phyloP scores from a whole-genome alignment of 2,888 invertebrate genomes.

The Apocheima hispidaria region DNA sequence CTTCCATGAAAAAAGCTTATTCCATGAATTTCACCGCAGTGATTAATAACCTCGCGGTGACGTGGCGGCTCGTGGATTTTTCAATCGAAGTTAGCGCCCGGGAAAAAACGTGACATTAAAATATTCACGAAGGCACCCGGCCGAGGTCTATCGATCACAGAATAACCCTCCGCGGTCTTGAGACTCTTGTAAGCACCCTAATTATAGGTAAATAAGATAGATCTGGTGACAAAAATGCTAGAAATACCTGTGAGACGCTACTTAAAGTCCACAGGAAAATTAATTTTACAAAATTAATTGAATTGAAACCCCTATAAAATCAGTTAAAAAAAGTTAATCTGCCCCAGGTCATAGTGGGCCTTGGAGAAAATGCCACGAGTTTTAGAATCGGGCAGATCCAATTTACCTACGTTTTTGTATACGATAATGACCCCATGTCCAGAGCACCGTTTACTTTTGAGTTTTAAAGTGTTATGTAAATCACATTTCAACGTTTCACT shows the following conservation, averaged over 20 bases:
- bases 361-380: too few relatives aligned
- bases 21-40: constrained; percentile 50
- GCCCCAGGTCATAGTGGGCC: too few relatives aligned
- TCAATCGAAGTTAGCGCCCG: constrained; percentile 60
- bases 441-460: too few relatives aligned
- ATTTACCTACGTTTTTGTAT: too few relatives aligned
- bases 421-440: too few relatives aligned
- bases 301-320: too few relatives aligned
- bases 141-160: constrained; percentile 46
- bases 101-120: constrained; percentile 62
- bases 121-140: constrained; percentile 58
- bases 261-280: background rate
- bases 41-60: constrained; percentile 62
- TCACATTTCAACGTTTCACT: too few relatives aligned
- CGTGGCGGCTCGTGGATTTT: constrained; percentile 58
- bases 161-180: constrained; percentile 34
- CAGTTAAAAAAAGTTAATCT: too few relatives aligned
- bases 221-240: background rate
- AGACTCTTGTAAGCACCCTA: constrained; percentile 26
- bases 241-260: background rate
- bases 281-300: too few relatives aligned
- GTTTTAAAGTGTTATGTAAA: too few relatives aligned
- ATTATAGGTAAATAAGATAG: constrained; percentile 26
- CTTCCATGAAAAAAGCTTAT: constrained; percentile 41
- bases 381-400: too few relatives aligned